Percentiles rank a stretch among this genome's conserved stretches.
These are phyloP conservation scores for Rhagium mordax DNA, from an alignment of 2,888 invertebrate genomes.

Conservation along the genomic window DNA sequence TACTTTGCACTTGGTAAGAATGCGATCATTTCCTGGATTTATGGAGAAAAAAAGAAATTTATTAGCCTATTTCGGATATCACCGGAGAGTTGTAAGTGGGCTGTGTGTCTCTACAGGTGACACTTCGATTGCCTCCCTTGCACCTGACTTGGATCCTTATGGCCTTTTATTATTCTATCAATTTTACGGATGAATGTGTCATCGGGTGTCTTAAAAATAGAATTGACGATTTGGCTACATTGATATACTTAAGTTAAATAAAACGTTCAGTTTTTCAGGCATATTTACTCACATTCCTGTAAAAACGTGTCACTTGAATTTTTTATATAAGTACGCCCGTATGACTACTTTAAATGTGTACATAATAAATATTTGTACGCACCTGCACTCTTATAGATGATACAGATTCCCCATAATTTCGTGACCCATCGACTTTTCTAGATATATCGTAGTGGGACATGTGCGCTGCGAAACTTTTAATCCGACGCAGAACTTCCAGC, in stretches of 20 bases:
- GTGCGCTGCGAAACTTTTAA: slow-evolving; percentile 38
- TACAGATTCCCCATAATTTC: not conserved
- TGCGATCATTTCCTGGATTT: slow-evolving; percentile 65
- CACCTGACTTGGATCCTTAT: slow-evolving; percentile 64
- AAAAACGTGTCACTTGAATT: no score
- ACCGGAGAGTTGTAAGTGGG: slow-evolving; percentile 59
- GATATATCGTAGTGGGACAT: slow-evolving; percentile 1
- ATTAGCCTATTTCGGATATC: slow-evolving; percentile 60
- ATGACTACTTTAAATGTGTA: no score
- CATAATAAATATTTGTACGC: no score
- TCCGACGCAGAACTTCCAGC: slow-evolving; percentile 43
- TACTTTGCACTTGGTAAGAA: slow-evolving; percentile 65
- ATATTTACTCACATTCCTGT: no score
- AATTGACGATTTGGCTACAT: not conserved
- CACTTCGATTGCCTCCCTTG: slow-evolving; percentile 62
- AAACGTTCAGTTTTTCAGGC: no score
- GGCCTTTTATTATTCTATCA: slow-evolving; percentile 21
- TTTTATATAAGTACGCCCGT: no score
- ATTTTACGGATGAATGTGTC: slow-evolving; percentile 22
- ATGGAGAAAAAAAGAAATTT: slow-evolving; percentile 65
- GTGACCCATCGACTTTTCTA: not conserved
- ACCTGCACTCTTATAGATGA: no score
- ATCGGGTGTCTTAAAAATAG: not conserved
- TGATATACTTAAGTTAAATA: not conserved
- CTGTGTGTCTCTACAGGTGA: slow-evolving; percentile 63